Base-by-base conservation (phyloP, 2,888 invertebrate genomes). In the Baronia brevicornis region DNA sequence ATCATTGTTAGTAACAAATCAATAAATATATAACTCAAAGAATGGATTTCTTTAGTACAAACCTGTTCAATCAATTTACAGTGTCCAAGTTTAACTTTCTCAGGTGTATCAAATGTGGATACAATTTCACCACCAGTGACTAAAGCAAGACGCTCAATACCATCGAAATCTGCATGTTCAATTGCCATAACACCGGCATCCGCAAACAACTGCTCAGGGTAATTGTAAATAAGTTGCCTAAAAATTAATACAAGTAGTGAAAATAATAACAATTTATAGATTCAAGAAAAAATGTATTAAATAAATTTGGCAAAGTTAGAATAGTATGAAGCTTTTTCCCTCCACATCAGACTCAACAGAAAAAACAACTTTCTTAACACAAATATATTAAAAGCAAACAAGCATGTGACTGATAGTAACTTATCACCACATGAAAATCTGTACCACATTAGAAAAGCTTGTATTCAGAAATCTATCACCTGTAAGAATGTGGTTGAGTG, bases 141-240 rank as follows among this genome's bases (percentile, higher is more conserved):
- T 11, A 98, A 88, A 12, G 98, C 98, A 36, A 99, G 85, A 40
- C 98, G 89, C 72, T 99, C 98, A 56, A 99, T 97, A 29, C 99
- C 99, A 71, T 99, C 98, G 67, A 99, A 99, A 72, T 99, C 99
- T 2, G 99, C 99, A 70, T 99, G 99, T 65, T 99, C 99, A 51
- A 99, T 99, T 1, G 99, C 98, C 98, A 99, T 99, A 4, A 98
- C 90, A 26, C 95, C 94, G 23, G 96, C 95, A 84, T 99, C 99
- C 19, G 98, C 97, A 73, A 99, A 99, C 51, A 99, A 79, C 77
- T 99, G 99, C 73, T 99, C 99, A 0, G 99, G 99, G 72, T 99
- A 99, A 79, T 99, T 99, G 87, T 99, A 99, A 73, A 99, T 99
- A 47, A 99, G 85, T 77, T 99, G 99, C 46, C 95, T 90, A 70